These are phyloP conservation scores for Silvanus unidentatus DNA, from an alignment of 2,888 invertebrate species.

Conservation along the genomic window DNA sequence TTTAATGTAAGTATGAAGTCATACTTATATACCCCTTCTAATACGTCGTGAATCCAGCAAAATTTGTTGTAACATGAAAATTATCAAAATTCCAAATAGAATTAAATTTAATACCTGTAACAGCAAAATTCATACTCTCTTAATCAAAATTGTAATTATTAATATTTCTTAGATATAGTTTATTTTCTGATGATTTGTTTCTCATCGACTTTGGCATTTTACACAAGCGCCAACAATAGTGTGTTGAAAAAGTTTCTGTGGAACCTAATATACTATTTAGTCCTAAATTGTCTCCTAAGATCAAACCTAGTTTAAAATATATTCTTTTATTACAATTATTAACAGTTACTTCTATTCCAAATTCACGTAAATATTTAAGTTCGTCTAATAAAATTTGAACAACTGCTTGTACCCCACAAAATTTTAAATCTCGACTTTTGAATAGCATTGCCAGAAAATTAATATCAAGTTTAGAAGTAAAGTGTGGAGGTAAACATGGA, in stretches of 20 bases:
- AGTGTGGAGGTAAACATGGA: neutral
- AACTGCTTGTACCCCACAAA: neutral
- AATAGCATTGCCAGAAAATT: neutral
- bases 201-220: neutral
- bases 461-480: neutral
- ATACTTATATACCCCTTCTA: neutral
- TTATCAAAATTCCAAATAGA: neutral
- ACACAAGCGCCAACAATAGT: conserved; percentile 26
- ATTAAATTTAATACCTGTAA: neutral
- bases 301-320: neutral
- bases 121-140: neutral
- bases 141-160: neutral
- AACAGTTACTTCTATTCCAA: neutral
- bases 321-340: neutral
- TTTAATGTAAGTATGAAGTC: neutral
- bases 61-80: conserved; percentile 2
- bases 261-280: conserved; percentile 20
- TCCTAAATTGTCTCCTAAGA: conserved; percentile 4
- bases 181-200: neutral
- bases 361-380: neutral
- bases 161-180: neutral
- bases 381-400: conserved; percentile 4
- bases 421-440: neutral
- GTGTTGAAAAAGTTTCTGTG: conserved; percentile 21
- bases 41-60: neutral